A percentile compares a stretch with the other conserved stretches of the same genome.
These are phyloP conservation scores for Amphipoea lucens DNA, from an alignment of 2,888 invertebrate species.

Conservation along the genomic window DNA sequence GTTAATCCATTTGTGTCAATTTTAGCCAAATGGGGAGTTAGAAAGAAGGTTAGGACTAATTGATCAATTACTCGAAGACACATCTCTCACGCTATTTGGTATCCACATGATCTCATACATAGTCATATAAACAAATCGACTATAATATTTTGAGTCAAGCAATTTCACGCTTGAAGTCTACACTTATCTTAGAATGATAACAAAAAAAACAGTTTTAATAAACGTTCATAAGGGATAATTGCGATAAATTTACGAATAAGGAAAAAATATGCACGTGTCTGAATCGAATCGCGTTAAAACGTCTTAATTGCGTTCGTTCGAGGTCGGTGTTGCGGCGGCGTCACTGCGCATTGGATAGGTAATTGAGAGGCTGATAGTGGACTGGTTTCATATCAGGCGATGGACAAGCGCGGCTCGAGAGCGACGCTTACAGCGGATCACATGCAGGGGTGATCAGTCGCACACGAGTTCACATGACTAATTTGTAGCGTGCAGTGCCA, in stretches of 20 bases:
- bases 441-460: constrained; percentile 27
- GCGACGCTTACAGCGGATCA: constrained; percentile 49
- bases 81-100: constrained; percentile 73
- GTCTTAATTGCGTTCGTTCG: constrained; percentile 86
- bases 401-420: constrained; percentile 53
- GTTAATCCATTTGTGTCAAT: constrained; percentile 63
- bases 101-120: constrained; percentile 68
- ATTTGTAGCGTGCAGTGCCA: constrained; percentile 30
- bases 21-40: constrained; percentile 65
- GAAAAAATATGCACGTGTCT: constrained; percentile 88
- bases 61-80: constrained; percentile 71
- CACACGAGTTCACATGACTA: constrained; percentile 30
- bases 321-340: constrained; percentile 77
- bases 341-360: constrained; percentile 74
- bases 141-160: constrained; percentile 75
- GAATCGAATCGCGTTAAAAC: constrained; percentile 88
- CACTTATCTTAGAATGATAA: constrained; percentile 79
- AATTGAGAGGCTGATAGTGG: constrained; percentile 80
- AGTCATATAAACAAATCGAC: constrained; percentile 71
- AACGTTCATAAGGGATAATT: constrained; percentile 86
- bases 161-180: constrained; percentile 84
- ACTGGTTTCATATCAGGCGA: constrained; percentile 73
- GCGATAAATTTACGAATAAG: constrained; percentile 85
- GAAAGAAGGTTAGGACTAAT: constrained; percentile 73
- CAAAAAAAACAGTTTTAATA: constrained; percentile 84